Percentiles rank a stretch among this genome's conserved stretches.
Conservation (phyloP, 1,140 invertebrate genomes). For the Tetramorium simillimum region DNA sequence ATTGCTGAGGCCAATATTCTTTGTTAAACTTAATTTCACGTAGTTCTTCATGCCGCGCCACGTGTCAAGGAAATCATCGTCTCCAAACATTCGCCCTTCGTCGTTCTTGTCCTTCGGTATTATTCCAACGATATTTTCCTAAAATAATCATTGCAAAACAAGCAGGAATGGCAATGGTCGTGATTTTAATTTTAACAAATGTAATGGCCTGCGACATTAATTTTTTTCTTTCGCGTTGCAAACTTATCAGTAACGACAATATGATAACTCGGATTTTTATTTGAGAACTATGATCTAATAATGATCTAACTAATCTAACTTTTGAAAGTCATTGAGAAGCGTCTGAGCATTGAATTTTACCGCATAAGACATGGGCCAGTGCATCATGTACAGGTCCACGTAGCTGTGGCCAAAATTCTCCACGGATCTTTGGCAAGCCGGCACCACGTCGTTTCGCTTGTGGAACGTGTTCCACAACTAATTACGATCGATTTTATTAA, state of each 20-base stretch:
- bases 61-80: conserved; percentile 93
- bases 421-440: conserved; percentile 86
- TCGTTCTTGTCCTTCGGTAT: conserved; percentile 86
- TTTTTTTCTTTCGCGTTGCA: neutral
- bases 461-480: conserved; percentile 87
- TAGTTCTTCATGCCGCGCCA: conserved; percentile 95
- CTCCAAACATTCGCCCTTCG: conserved; percentile 83
- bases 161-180: neutral
- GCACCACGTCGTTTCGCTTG: conserved; percentile 81
- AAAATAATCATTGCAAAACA: neutral
- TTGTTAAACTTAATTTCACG: conserved; percentile 89
- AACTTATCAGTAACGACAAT: neutral
- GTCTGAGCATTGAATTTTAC: conserved; percentile 85
- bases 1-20: conserved; percentile 95
- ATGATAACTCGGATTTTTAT: neutral
- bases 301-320: neutral
- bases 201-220: neutral
- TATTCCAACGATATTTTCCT: conserved; percentile 31
- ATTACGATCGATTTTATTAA: neutral
- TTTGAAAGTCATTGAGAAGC: neutral
- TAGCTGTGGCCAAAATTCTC: conserved; percentile 89
- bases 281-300: neutral
- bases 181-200: neutral
- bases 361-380: conserved; percentile 91
- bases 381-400: conserved; percentile 91